Evolutionary conservation across 2,888 invertebrate genomes (phyloP), one percentile per base, ranked within the genome.

Genomic region (Drosophila hamatofila): DNA sequence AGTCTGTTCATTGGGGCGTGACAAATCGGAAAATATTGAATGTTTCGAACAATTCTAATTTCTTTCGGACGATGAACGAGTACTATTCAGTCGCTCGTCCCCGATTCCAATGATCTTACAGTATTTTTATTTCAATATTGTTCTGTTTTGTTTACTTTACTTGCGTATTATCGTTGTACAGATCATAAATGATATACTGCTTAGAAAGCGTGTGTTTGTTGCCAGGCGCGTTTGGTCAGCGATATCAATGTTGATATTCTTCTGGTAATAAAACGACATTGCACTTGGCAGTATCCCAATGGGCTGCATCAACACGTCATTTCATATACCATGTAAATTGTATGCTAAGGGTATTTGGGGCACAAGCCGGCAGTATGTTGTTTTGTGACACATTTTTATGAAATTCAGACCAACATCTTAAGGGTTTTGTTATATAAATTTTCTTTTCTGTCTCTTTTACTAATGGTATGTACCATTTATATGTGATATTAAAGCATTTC

Each of bases 211-310:
- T 30, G 49, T 65, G 54, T 65, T 55, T 66, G 78, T 77, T 83
- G 52, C 46, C 62, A 62, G 27, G 63, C 52, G 23, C 18, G 18
- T 49, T 18, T 14, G 18, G 30, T 3, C 30, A 18, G 49, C 48
- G 49, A 52, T 80, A 77, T 64, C 77, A 46, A 41, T 62, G 41
- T 58, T 62, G 35, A 49, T 60, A 63, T 63, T 71, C 51, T 66
- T 25, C 4, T 14, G 39, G 18, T 72, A 54, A 62, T 68, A 60
- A 68, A 81, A 59, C 57, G 51, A 30, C 56, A 61, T 25, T 63
- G 64, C 78, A 64, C 48, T 77, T 66, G 16, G 52, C 46, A 57
- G 63, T 76, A 77, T 67, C 62, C 62, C 59, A 46, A 59, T 58
- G 46, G 58, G 57, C 54, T 54, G 35, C 44, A 41, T 39, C 39